phyloP scores from a whole-genome alignment of 2,797 vertebrate species.

The Gila robusta region DNA sequence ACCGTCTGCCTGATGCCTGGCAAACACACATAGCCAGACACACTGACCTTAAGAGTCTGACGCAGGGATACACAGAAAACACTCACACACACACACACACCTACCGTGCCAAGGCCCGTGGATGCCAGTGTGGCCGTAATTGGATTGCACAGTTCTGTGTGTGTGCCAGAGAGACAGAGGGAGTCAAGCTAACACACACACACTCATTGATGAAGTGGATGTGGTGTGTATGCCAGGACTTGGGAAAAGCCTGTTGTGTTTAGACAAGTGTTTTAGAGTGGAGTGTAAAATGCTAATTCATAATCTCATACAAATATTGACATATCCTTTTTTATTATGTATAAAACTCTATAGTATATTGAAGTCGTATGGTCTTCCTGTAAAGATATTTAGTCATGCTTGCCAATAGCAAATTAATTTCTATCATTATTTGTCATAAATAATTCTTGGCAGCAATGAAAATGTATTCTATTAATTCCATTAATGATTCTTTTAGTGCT shows the following conservation, averaged over 20 bases:
- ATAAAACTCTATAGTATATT: neutral
- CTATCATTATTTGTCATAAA: neutral
- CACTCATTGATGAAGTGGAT: constrained; percentile 50
- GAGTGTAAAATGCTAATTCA: constrained; percentile 3
- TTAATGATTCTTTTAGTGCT: neutral
- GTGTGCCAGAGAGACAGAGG: constrained; percentile 46
- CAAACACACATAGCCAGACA: constrained; percentile 54
- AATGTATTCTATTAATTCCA: neutral
- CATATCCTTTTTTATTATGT: neutral
- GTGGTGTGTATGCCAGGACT: constrained; percentile 29
- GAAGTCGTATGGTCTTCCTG: neutral
- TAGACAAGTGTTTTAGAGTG: constrained; percentile 7
- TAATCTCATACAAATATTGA: neutral
- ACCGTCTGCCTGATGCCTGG: constrained; percentile 58
- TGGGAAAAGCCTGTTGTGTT: constrained; percentile 25
- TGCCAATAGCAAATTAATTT: neutral
- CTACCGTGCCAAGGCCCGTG: constrained; percentile 36
- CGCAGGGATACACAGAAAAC: constrained; percentile 34
- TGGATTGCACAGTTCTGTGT: constrained; percentile 49
- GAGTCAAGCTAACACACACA: constrained; percentile 47
- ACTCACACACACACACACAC: constrained; percentile 40
- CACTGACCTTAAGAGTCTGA: constrained; percentile 41
- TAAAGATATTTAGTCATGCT: neutral
- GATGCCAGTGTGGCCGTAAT: constrained; percentile 56
- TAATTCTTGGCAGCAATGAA: neutral